Conservation (phyloP, 2,888 invertebrate species). For the Ormyrus labotus region DNA sequence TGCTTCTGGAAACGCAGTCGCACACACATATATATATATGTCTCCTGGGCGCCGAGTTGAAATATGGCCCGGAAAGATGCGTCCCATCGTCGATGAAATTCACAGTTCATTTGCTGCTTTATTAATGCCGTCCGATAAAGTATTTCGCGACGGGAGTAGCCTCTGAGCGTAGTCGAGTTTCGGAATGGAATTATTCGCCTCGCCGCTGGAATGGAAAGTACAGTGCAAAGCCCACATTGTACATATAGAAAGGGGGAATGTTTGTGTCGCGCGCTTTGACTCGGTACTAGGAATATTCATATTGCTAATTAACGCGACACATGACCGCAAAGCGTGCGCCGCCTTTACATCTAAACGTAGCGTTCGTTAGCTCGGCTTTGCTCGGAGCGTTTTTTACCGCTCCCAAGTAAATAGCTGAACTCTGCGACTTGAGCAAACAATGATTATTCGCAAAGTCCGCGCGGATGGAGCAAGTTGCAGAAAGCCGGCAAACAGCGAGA, state of each 20-base stretch:
- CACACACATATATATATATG: not conserved
- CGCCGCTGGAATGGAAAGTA: not conserved
- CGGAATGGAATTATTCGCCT: too few species aligned
- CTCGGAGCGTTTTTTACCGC: too few species aligned
- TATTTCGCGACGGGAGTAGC: not conserved
- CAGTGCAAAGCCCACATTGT: not conserved
- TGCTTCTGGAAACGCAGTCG: not conserved
- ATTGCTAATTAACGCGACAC: too few species aligned
- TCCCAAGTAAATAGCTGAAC: too few species aligned
- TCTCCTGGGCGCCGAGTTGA: not conserved
- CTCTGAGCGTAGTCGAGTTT: too few species aligned
- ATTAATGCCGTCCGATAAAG: slow-evolving; percentile 2
- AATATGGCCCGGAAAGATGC: slow-evolving; percentile 22
- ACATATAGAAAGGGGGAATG: not conserved
- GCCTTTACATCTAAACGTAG: too few species aligned
- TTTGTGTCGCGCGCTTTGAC: not conserved
- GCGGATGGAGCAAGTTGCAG: not conserved
- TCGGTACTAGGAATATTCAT: too few species aligned
- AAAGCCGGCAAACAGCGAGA: not conserved
- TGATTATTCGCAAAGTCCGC: not conserved
- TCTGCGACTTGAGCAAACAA: not conserved
- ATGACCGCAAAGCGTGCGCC: too few species aligned
- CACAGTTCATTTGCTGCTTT: slow-evolving; percentile 36
- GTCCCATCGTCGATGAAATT: slow-evolving; percentile 15
- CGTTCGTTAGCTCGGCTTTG: too few species aligned